phyloP scores from a whole-genome alignment of 2,113 vertebrate genomes.

The Tyto alba region DNA sequence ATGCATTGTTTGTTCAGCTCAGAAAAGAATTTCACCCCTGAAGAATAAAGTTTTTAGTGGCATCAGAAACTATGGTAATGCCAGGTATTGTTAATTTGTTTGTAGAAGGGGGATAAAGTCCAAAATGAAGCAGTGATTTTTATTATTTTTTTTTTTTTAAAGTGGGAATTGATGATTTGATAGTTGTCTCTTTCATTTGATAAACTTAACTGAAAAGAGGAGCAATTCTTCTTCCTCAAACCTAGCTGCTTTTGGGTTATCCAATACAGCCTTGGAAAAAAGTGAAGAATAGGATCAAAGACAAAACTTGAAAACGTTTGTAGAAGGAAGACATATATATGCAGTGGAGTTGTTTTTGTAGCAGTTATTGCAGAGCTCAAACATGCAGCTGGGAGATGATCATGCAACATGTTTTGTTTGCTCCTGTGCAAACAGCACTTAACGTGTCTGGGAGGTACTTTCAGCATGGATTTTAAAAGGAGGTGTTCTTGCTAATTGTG shows the following conservation, averaged over 20 bases:
- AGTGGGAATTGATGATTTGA: neutral
- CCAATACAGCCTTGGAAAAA: neutral
- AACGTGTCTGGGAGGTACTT: rapidly evolving
- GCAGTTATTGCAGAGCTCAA: neutral
- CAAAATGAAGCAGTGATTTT: neutral
- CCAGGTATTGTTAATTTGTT: neutral
- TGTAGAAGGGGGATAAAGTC: neutral
- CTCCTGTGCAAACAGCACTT: neutral
- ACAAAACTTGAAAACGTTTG: neutral
- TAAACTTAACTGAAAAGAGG: neutral
- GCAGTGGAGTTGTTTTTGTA: neutral
- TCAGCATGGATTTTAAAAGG: neutral
- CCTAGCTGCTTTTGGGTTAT: neutral
- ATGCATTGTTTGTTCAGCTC: neutral
- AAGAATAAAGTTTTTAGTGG: neutral
- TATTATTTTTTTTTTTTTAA: neutral
- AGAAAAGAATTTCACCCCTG: neutral
- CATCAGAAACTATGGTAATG: neutral
- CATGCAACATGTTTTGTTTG: rapidly evolving
- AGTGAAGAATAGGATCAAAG: neutral
- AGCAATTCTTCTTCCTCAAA: neutral
- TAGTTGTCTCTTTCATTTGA: neutral
- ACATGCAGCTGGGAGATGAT: neutral
- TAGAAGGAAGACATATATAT: neutral
- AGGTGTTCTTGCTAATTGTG: neutral